Percentiles rank a stretch among this genome's conserved stretches.
Conservation (phyloP, 2,888 invertebrate species). For the Sepioteuthis lessoniana region DNA sequence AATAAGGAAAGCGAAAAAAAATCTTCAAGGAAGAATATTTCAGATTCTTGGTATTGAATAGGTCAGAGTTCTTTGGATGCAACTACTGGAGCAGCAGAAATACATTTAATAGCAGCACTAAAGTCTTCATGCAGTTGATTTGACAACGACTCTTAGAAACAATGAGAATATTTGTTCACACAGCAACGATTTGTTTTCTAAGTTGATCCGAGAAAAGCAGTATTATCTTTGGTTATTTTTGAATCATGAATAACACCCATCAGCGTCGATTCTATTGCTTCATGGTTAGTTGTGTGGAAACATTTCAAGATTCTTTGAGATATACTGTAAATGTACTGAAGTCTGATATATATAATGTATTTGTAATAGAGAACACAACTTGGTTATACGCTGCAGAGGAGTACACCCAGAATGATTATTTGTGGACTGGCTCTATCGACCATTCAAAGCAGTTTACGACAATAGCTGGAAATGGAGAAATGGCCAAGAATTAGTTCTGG, state of each 20-base stretch:
- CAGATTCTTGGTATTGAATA: background rate
- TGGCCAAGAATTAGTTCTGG: background rate
- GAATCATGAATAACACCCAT: background rate
- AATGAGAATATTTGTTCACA: background rate
- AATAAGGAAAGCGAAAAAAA: background rate
- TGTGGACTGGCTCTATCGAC: background rate
- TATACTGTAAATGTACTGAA: background rate
- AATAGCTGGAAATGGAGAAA: background rate
- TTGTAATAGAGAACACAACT: constrained; percentile 33
- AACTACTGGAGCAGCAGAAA: background rate
- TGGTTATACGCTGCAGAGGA: background rate
- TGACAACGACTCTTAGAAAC: background rate
- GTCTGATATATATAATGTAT: background rate
- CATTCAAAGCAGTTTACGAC: background rate
- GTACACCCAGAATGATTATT: background rate
- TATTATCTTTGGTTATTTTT: background rate
- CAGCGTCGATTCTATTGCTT: background rate
- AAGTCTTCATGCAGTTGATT: constrained; percentile 21
- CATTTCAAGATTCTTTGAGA: background rate
- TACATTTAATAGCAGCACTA: background rate
- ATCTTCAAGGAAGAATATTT: background rate
- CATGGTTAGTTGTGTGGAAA: background rate
- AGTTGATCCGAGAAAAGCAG: constrained; percentile 2
- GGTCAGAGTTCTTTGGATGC: background rate
- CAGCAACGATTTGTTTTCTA: background rate